These are phyloP conservation scores for Rhipidura dahli DNA, from an alignment of 2,113 vertebrate genomes.

Conservation along the genomic window DNA sequence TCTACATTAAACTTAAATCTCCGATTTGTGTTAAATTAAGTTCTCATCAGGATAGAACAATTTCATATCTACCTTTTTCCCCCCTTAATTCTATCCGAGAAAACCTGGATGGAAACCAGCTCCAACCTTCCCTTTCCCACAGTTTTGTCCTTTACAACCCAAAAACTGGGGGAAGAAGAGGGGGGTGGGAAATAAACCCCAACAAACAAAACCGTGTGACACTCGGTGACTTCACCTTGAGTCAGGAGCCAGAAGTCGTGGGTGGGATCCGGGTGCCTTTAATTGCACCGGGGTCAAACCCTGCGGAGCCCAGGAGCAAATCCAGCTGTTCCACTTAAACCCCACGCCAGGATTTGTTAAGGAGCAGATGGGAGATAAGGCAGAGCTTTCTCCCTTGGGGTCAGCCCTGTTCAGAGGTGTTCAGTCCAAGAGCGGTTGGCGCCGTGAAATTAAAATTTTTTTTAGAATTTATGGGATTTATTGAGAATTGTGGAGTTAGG, in stretches of 20 bases:
- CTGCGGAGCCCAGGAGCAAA: neutral
- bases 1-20: neutral
- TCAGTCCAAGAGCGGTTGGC: accelerated
- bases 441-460: neutral
- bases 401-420: accelerated
- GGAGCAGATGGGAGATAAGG: neutral
- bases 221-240: neutral
- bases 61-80: accelerated
- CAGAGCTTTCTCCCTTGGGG: neutral
- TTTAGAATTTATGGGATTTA: accelerated
- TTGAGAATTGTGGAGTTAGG: neutral
- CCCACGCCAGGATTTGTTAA: neutral
- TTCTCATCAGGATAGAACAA: neutral
- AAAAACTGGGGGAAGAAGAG: accelerated
- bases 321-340: neutral
- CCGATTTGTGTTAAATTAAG: neutral
- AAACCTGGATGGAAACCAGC: neutral
- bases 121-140: neutral
- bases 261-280: neutral
- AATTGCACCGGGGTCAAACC: neutral
- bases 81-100: neutral
- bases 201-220: neutral
- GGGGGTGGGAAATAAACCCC: accelerated
- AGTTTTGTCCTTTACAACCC: neutral
- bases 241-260: neutral